These are phyloP conservation scores for Passerina amoena DNA, from an alignment of 2,113 vertebrate species.

Conservation along the genomic window DNA sequence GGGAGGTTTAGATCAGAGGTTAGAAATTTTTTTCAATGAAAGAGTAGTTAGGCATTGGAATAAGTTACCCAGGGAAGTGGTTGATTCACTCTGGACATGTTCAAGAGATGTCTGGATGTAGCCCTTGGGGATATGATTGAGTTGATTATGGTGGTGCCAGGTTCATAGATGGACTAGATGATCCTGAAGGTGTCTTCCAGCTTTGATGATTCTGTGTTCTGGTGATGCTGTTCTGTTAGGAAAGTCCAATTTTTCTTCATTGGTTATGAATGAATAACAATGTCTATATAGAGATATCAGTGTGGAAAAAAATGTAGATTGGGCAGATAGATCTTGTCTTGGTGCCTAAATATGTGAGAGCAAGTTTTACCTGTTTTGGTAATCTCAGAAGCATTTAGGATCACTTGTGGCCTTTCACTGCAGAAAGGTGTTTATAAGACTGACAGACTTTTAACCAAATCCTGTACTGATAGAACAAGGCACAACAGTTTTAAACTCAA, in stretches of 20 bases:
- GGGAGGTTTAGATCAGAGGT: not conserved
- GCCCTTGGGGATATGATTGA: not conserved
- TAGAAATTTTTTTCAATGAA: not conserved
- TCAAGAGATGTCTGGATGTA: not conserved
- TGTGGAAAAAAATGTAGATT: not conserved
- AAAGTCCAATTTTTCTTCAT: not conserved
- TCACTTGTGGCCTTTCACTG: not conserved
- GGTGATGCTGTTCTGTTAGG: not conserved
- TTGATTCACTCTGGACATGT: not conserved
- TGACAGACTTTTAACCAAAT: not conserved
- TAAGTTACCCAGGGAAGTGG: too few species aligned
- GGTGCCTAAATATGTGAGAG: not conserved
- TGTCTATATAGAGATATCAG: not conserved
- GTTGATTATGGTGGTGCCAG: rapidly evolving
- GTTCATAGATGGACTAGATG: not conserved
- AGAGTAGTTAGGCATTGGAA: not conserved
- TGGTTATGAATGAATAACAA: not conserved
- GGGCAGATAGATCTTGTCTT: not conserved
- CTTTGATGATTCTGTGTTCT: not conserved
- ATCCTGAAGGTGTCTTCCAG: not conserved
- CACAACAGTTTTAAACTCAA: not conserved
- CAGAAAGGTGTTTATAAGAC: not conserved
- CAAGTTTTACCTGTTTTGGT: not conserved
- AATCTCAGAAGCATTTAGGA: not conserved
- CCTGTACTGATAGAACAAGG: not conserved